Evolutionary conservation across 2,113 vertebrate species (phyloP), one percentile per base, ranked within the genome.

Genomic region (Bujurquina vittata): DNA sequence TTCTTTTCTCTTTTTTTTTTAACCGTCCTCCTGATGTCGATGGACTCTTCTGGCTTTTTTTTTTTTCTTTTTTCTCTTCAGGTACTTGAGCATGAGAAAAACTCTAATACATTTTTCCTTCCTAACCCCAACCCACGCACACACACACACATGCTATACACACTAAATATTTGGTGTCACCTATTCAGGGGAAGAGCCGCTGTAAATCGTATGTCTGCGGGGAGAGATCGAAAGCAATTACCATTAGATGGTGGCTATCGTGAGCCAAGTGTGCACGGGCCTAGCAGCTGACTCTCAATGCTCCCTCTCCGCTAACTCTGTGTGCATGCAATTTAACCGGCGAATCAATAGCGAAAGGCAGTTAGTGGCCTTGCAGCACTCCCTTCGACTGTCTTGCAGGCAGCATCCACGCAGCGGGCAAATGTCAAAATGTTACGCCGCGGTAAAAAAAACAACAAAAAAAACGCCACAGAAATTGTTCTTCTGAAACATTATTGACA

Each of bases 211-310:
- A 14, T 83, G 96, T 96, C 95, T 95, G 95, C 91, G 93, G 94
- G 95, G 96, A 95, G 91, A 94, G 96, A 98, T 99, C 97, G 97
- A 99, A 99, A 98, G 97, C 97, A 99, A 99, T 99, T 98, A 99
- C 96, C 97, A 97, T 97, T 97, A 97, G 93, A 92, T 46, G 83
- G 96, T 94, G 95, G 96, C 96, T 94, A 96, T 95, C 89, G 93
- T 94, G 95, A 94, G 93, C 95, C 94, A 94, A 92, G 95, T 84
- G 96, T 96, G 95, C 95, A 93, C 95, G 95, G 94, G 96, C 96
- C 96, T 92, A 90, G 95, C 93, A 54, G 40, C 96, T 96, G 96
- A 95, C 97, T 96, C 63, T 46, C 63, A 94, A 94, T 94, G 96
- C 96, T 79, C 84, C 54, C 80, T 83, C 76, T 54, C 23, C 22